Evolutionary conservation across 2,888 invertebrate genomes (phyloP), one percentile per base, ranked within the genome.

Genomic region (Melanargia galathea): DNA sequence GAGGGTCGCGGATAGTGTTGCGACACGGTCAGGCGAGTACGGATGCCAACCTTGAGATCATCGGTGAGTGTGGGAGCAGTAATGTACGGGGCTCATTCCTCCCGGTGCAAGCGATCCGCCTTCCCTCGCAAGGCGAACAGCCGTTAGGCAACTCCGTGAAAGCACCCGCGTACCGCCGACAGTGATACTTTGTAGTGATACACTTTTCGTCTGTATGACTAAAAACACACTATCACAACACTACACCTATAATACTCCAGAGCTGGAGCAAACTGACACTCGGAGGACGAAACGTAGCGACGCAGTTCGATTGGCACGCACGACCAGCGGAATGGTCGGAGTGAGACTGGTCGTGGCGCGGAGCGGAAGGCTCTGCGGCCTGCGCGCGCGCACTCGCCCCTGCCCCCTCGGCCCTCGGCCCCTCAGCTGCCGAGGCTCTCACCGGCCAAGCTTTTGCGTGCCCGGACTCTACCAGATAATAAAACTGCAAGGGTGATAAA

Each of bases 71-170:
- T 83, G 80, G 82, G 83, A 86, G 74, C 81, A 82, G 83, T 88
- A 83, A 81, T 88, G 81, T 83, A 81, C 89, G 86, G 90, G 90
- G 90, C 90, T 90, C 91, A 91, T 91, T 90, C 90, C 90, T 91
- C 90, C 91, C 90, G 87, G 84, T 84, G 75, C 78, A 82, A 81
- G 81, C 80, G 79, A 78, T 83, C 77, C 87, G 88, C 89, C 88
- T 84, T 89, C 84, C 87, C 87, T 88, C 86, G 86, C 86, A 78
- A 86, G 84, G 87, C 87, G 89, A 87, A 87, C 85, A 87, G 86
- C 89, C 86, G 87, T 85, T 84, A 84, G 81, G 78, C 77, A 83
- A 86, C 83, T 86, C 85, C 81, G 81, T 73, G 81, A 80, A 86
- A 83, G 80, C 79, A 74, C 82, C 84, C 83, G 81, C 84, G 80